A percentile compares a stretch with the other conserved stretches of the same genome.
Evolutionary conservation across 2,888 invertebrate species (phyloP).

Genomic region (Suillia variegata): DNA sequence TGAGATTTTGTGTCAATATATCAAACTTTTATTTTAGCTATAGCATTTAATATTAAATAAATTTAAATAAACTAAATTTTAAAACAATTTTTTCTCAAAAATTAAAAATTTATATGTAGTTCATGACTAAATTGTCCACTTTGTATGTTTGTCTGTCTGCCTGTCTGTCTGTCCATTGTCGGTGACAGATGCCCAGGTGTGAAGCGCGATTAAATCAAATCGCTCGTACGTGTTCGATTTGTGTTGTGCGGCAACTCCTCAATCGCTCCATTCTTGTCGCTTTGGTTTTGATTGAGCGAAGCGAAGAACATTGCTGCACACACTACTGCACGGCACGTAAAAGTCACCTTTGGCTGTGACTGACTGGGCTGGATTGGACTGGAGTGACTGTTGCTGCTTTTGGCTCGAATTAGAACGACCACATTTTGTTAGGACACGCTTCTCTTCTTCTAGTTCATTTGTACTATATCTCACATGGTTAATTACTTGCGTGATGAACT

Average conservation of each 20-base stretch:
- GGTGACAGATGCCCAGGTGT: constrained; percentile 27
- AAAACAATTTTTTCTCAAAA: too few species aligned
- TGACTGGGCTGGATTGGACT: neutral
- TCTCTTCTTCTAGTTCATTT: too few species aligned
- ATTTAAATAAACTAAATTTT: too few species aligned
- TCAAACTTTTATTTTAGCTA: too few species aligned
- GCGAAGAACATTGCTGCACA: neutral
- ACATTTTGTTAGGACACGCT: neutral
- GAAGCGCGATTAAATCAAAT: constrained; percentile 32
- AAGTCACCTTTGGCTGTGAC: neutral
- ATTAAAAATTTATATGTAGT: too few species aligned
- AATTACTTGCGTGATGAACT: too few species aligned
- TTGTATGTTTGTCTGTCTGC: neutral
- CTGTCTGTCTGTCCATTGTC: neutral
- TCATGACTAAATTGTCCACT: too few species aligned
- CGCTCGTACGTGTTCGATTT: constrained; percentile 28
- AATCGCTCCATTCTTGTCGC: neutral
- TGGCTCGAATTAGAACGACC: neutral
- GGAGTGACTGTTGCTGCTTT: neutral
- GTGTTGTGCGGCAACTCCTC: too few species aligned
- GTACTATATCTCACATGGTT: too few species aligned
- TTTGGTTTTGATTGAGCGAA: neutral
- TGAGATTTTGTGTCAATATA: too few species aligned
- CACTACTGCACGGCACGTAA: neutral
- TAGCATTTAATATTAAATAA: too few species aligned